Evolutionary conservation across 2,888 invertebrate genomes (phyloP).

Genomic region (Eupithecia inturbata): DNA sequence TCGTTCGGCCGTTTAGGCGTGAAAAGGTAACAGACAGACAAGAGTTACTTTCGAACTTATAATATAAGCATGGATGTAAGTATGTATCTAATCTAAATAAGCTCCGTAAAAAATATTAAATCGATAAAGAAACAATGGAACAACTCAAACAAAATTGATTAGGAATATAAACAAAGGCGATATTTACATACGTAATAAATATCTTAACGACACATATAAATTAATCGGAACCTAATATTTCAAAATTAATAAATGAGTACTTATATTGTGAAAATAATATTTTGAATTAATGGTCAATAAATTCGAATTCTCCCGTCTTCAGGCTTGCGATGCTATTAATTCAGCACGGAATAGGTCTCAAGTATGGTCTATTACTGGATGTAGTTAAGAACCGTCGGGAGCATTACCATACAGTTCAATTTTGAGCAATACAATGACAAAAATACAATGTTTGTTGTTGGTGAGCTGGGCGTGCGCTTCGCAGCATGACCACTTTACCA

Average conservation of each 20-base stretch:
- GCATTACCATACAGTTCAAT: constrained; percentile 65
- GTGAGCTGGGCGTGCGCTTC: constrained; percentile 76
- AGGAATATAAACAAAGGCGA: constrained; percentile 81
- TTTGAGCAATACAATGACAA: constrained; percentile 55
- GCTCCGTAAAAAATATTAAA: not conserved
- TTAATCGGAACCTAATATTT: constrained; percentile 85
- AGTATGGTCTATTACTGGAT: constrained; percentile 46
- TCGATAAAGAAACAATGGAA: constrained; percentile 52
- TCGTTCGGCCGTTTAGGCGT: no score
- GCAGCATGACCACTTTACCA: constrained; percentile 83
- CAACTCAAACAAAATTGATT: constrained; percentile 74
- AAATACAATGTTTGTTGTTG: constrained; percentile 60
- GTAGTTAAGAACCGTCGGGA: constrained; percentile 61
- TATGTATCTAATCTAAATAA: not conserved
- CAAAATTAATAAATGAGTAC: constrained; percentile 85
- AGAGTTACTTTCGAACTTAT: no score
- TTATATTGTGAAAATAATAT: constrained; percentile 85
- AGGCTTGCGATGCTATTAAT: constrained; percentile 78
- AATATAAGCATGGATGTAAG: not conserved
- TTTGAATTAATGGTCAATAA: constrained; percentile 85
- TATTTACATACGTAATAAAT: constrained; percentile 84
- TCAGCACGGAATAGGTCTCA: constrained; percentile 48
- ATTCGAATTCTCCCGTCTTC: constrained; percentile 84
- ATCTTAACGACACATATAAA: constrained; percentile 84
- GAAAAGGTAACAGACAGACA: no score